A percentile compares a stretch with the other conserved stretches of the same genome.
Evolutionary conservation across 1,140 invertebrate genomes (phyloP).

Genomic region (Lineus longissimus): DNA sequence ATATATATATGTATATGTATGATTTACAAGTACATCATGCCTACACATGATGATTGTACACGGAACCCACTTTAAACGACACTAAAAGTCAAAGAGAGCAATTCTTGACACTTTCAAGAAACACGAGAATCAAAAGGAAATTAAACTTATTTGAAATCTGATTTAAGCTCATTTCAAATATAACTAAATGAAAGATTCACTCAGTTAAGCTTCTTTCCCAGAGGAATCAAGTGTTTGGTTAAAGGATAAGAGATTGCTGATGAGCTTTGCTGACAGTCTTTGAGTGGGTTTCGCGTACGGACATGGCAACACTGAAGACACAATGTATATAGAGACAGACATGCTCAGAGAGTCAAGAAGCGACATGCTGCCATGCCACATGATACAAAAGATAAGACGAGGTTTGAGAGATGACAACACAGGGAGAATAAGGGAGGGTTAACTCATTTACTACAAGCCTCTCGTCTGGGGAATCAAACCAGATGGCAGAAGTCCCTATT

Average conservation of each 20-base stretch:
- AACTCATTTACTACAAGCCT: constrained; percentile 13
- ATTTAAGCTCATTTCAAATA: too few relatives aligned
- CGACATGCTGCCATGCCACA: constrained; percentile 33
- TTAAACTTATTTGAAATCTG: background rate
- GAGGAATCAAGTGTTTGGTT: too few relatives aligned
- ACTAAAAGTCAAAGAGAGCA: background rate
- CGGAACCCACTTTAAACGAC: background rate
- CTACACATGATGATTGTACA: background rate
- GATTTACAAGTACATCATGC: background rate
- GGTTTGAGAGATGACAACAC: background rate
- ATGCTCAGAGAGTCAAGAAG: constrained; percentile 20
- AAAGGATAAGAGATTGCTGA: too few relatives aligned
- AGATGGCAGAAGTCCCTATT: too few relatives aligned
- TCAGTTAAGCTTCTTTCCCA: too few relatives aligned
- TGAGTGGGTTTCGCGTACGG: too few relatives aligned
- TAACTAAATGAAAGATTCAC: too few relatives aligned
- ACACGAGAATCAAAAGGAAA: background rate
- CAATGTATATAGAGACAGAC: background rate
- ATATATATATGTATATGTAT: background rate
- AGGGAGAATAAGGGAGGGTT: background rate
- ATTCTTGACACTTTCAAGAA: too few relatives aligned
- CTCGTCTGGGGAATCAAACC: too few relatives aligned
- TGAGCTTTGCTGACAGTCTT: too few relatives aligned
- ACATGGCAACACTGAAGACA: background rate
- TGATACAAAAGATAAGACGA: background rate